Percentiles rank a stretch among this genome's conserved stretches.
Conservation (phyloP, 2,888 invertebrate genomes). For the Sipha maydis region DNA sequence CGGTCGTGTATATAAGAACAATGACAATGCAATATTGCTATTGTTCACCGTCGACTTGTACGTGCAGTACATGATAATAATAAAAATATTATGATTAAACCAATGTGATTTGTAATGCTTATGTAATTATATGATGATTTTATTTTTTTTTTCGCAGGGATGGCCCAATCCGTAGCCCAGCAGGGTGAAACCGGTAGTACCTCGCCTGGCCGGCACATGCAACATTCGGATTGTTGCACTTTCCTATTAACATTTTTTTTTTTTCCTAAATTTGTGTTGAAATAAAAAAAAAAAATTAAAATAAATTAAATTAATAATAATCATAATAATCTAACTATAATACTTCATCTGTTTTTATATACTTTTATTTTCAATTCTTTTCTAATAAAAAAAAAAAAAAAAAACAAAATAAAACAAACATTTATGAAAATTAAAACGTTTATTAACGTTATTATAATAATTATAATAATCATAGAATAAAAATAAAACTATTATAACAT, state of each 20-base stretch:
- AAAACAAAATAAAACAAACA: background rate
- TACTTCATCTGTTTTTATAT: background rate
- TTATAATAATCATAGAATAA: background rate
- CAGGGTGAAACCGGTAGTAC: conserved; percentile 67
- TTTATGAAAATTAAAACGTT: background rate
- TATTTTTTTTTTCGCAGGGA: conserved; percentile 66
- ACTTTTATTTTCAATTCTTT: conserved; percentile 50
- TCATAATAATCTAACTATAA: too few species aligned
- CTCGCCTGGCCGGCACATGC: conserved; percentile 66
- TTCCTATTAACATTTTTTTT: conserved; percentile 32
- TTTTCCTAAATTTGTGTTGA: conserved; percentile 30
- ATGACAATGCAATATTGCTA: too few species aligned
- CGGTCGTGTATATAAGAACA: too few species aligned
- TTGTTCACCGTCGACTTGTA: too few species aligned
- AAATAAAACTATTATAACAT: background rate
- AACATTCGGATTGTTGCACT: conserved; percentile 66
- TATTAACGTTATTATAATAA: background rate
- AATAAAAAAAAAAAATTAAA: background rate
- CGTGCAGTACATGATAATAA: too few species aligned
- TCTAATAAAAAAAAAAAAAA: conserved; percentile 42
- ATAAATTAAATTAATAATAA: too few species aligned
- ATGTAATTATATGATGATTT: background rate
- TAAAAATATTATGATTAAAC: too few species aligned
- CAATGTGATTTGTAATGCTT: background rate
- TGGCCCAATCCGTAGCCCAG: conserved; percentile 67